Evolutionary conservation across 2,888 invertebrate genomes (phyloP).

Genomic region (Arge pagana): DNA sequence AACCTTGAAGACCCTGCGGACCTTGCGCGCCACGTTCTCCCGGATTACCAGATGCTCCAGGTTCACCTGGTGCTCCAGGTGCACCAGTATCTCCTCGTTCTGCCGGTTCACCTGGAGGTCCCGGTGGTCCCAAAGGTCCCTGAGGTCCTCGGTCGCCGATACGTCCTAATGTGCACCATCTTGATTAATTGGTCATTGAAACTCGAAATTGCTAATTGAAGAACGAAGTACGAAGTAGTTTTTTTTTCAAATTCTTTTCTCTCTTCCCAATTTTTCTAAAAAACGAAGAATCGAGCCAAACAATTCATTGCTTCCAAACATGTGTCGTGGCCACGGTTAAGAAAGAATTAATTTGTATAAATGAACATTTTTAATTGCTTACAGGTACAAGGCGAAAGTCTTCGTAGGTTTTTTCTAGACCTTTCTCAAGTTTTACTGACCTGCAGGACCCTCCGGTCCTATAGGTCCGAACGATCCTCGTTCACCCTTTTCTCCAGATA

Average conservation of each 20-base stretch:
- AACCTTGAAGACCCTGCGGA: slow-evolving; percentile 70
- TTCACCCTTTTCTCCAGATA: slow-evolving; percentile 76
- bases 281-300: too few relatives aligned
- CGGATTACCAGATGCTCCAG: slow-evolving; percentile 73
- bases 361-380: too few relatives aligned
- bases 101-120: slow-evolving; percentile 80
- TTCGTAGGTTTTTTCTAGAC: too few relatives aligned
- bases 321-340: too few relatives aligned
- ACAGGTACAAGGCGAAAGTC: not conserved
- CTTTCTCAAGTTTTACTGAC: too few relatives aligned
- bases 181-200: not conserved
- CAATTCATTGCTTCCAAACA: too few relatives aligned
- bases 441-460: slow-evolving; percentile 79
- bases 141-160: slow-evolving; percentile 78
- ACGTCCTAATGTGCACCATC: slow-evolving; percentile 57
- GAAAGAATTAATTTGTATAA: too few relatives aligned
- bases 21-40: slow-evolving; percentile 79
- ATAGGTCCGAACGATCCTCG: slow-evolving; percentile 69
- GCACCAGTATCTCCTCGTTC: slow-evolving; percentile 78
- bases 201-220: slow-evolving; percentile 7
- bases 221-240: too few relatives aligned
- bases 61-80: slow-evolving; percentile 72
- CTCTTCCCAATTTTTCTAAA: too few relatives aligned
- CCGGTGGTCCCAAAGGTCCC: slow-evolving; percentile 75
- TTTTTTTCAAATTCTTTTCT: too few relatives aligned